A percentile compares a stretch with the other conserved stretches of the same genome.
Evolutionary conservation across 2,797 vertebrate genomes (phyloP).

Genomic region (Sitta carolinensis): DNA sequence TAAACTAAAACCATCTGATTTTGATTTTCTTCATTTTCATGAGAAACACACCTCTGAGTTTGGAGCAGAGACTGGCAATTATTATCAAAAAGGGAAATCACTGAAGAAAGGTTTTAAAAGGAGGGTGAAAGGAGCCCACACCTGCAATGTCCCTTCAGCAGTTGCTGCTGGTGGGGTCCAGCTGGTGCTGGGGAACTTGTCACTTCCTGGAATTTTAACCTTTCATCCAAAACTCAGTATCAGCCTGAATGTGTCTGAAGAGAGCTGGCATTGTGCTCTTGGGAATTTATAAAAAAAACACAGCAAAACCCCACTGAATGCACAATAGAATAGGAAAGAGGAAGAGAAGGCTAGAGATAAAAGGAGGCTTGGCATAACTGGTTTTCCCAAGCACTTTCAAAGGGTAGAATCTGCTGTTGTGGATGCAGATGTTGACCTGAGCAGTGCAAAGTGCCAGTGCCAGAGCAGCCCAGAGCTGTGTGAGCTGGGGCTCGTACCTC

Average conservation of each 20-base stretch:
- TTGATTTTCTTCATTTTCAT: neutral
- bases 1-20: neutral
- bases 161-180: neutral
- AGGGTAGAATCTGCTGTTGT: neutral
- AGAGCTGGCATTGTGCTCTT: neutral
- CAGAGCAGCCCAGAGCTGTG: neutral
- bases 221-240: neutral
- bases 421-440: neutral
- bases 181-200: neutral
- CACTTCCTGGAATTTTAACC: neutral
- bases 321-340: neutral
- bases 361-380: neutral
- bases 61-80: neutral
- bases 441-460: neutral
- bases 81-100: neutral
- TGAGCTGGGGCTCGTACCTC: neutral
- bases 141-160: neutral
- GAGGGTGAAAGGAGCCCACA: neutral
- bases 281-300: neutral
- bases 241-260: neutral
- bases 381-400: neutral
- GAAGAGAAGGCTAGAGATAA: neutral
- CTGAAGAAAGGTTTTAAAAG: neutral
- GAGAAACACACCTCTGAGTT: neutral
- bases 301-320: neutral